These are phyloP conservation scores for Emydoidea blandingii DNA, from an alignment of 2,797 vertebrate species.

Conservation along the genomic window DNA sequence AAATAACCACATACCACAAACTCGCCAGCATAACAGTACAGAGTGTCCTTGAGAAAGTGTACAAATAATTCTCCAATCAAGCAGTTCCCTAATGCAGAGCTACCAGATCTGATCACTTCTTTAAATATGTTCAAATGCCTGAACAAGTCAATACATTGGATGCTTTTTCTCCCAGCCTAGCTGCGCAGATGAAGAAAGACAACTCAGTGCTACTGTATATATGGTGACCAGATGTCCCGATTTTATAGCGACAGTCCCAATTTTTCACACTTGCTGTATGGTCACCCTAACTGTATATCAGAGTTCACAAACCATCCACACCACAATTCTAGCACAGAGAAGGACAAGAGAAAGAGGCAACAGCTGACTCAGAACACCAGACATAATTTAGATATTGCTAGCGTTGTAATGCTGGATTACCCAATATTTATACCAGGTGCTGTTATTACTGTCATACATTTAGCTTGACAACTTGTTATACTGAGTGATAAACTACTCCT, in stretches of 20 bases:
- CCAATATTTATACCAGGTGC: not conserved
- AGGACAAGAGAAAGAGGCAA: not conserved
- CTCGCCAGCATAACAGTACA: not conserved
- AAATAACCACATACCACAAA: not conserved
- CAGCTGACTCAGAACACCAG: rapidly evolving
- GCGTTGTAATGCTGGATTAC: not conserved
- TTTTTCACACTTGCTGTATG: no score
- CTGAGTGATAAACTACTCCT: not conserved
- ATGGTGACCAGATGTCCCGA: no score
- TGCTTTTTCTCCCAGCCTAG: not conserved
- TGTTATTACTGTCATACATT: not conserved
- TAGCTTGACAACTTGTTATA: not conserved
- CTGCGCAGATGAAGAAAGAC: rapidly evolving
- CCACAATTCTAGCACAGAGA: not conserved
- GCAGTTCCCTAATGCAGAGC: not conserved
- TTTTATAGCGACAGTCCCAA: no score
- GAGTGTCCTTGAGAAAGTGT: rapidly evolving
- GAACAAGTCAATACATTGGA: not conserved
- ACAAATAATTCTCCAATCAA: rapidly evolving
- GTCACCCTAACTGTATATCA: not conserved
- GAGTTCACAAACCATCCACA: not conserved
- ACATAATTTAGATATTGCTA: not conserved
- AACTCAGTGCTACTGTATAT: not conserved
- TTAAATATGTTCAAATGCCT: not conserved
- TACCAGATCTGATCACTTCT: not conserved